Conservation (phyloP, 2,888 invertebrate species). For the Diaprepes abbreviatus region DNA sequence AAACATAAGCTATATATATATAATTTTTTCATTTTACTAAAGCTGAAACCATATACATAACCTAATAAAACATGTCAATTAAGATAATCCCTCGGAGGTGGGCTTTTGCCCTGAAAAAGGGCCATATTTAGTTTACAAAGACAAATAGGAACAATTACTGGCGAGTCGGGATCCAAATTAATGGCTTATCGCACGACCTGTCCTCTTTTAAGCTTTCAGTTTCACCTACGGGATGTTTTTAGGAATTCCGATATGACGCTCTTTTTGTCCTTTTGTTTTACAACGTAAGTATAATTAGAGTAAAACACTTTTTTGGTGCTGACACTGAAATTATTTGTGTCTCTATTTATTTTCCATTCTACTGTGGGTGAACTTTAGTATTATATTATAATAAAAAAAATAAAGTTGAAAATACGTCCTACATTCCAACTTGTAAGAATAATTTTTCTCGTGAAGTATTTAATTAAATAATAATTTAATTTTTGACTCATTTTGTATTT, state of each 20-base stretch:
- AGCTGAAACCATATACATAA: conserved; percentile 12
- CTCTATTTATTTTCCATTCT: too few relatives aligned
- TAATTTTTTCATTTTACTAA: background rate
- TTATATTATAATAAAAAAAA: too few relatives aligned
- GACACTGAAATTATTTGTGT: too few relatives aligned
- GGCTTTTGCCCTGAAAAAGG: conserved; percentile 32
- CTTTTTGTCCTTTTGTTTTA: background rate
- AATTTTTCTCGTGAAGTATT: too few relatives aligned
- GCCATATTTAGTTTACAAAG: conserved; percentile 44
- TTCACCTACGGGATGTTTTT: conserved; percentile 14
- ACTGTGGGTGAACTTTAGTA: too few relatives aligned
- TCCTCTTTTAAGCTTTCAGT: conserved; percentile 21
- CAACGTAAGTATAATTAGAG: background rate
- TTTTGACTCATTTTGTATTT: too few relatives aligned
- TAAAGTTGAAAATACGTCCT: too few relatives aligned
- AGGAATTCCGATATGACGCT: background rate
- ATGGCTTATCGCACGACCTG: conserved; percentile 34
- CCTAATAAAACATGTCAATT: conserved; percentile 42
- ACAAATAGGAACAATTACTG: conserved; percentile 46
- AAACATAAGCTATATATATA: too few relatives aligned
- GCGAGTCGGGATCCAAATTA: conserved; percentile 41
- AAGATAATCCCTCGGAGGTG: conserved; percentile 32
- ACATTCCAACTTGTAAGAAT: too few relatives aligned
- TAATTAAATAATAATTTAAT: too few relatives aligned
- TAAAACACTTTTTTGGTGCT: too few relatives aligned